Evolutionary conservation across 1,140 invertebrate genomes (phyloP).

Genomic region (Apis laboriosa): DNA sequence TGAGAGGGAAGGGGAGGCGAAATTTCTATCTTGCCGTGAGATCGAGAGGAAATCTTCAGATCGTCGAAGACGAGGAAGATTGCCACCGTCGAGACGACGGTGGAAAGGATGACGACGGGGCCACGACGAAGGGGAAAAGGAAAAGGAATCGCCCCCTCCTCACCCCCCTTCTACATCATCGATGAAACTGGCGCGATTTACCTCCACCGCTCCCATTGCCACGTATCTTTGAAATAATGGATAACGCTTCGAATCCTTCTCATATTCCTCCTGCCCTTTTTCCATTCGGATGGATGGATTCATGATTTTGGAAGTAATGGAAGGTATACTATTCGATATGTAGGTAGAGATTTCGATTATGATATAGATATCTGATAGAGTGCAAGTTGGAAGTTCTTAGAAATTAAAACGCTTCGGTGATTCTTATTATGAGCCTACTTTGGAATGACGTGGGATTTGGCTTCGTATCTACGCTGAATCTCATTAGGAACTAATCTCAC

Average conservation of each 20-base stretch:
- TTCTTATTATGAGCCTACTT: not conserved
- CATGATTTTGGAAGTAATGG: constrained; percentile 26
- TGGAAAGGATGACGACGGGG: constrained; percentile 37
- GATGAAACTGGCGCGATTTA: constrained; percentile 70
- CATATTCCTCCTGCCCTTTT: constrained; percentile 43
- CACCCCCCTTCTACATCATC: constrained; percentile 30
- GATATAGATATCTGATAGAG: not conserved
- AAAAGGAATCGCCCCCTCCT: constrained; percentile 2
- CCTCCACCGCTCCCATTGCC: constrained; percentile 44
- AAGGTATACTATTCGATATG: not conserved
- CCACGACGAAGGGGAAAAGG: not conserved
- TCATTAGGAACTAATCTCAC: not conserved
- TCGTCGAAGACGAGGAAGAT: constrained; percentile 59
- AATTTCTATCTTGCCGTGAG: constrained; percentile 60
- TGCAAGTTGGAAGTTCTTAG: not conserved
- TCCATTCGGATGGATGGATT: not conserved
- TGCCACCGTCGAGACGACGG: constrained; percentile 50
- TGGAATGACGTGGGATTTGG: not conserved
- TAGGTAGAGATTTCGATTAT: constrained; percentile 18
- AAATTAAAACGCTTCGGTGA: not conserved
- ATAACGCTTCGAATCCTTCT: constrained; percentile 60
- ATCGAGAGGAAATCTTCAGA: constrained; percentile 65
- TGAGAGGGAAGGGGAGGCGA: not conserved
- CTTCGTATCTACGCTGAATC: not conserved
- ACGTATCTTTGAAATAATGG: constrained; percentile 62